Evolutionary conservation across 2,888 invertebrate genomes (phyloP).

Genomic region (Drosophila nr. medialis): DNA sequence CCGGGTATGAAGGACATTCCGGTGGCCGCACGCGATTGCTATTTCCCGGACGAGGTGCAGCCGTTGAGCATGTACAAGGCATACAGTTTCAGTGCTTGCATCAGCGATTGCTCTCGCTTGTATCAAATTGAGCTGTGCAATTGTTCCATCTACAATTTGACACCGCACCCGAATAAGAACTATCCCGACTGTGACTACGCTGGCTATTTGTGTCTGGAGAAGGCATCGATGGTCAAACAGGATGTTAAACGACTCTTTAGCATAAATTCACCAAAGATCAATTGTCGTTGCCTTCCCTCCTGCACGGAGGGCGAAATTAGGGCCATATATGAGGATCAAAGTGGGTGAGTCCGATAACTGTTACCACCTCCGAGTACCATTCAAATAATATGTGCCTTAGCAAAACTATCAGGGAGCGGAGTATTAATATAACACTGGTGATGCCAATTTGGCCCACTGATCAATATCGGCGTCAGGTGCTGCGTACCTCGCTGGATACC

Average conservation of each 20-base stretch:
- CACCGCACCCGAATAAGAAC: slow-evolving; percentile 83
- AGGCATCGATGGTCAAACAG: slow-evolving; percentile 56
- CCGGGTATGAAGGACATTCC: slow-evolving; percentile 87
- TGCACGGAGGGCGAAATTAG: slow-evolving; percentile 89
- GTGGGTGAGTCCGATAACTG: slow-evolving; percentile 36
- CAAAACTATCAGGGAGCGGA: slow-evolving; percentile 47
- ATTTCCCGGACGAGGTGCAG: slow-evolving; percentile 88
- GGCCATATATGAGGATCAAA: slow-evolving; percentile 76
- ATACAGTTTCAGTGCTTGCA: slow-evolving; percentile 91
- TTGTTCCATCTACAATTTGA: slow-evolving; percentile 89
- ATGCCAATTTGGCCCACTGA: slow-evolving; percentile 83
- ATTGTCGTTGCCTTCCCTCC: slow-evolving; percentile 89
- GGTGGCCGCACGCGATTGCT: slow-evolving; percentile 88
- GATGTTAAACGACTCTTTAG: slow-evolving; percentile 85
- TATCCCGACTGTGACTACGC: slow-evolving; percentile 86
- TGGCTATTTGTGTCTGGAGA: slow-evolving; percentile 87
- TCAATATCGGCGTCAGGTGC: slow-evolving; percentile 85
- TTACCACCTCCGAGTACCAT: too few relatives aligned
- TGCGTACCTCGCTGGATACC: slow-evolving; percentile 84
- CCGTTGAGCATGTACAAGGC: slow-evolving; percentile 86
- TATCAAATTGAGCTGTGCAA: slow-evolving; percentile 87
- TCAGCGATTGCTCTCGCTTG: slow-evolving; percentile 88
- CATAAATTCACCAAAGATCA: slow-evolving; percentile 22
- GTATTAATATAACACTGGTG: slow-evolving; percentile 58
- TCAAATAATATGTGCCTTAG: slow-evolving; percentile 11